Evolutionary conservation across 2,888 invertebrate species (phyloP).

Genomic region (Oscheius sp.): DNA sequence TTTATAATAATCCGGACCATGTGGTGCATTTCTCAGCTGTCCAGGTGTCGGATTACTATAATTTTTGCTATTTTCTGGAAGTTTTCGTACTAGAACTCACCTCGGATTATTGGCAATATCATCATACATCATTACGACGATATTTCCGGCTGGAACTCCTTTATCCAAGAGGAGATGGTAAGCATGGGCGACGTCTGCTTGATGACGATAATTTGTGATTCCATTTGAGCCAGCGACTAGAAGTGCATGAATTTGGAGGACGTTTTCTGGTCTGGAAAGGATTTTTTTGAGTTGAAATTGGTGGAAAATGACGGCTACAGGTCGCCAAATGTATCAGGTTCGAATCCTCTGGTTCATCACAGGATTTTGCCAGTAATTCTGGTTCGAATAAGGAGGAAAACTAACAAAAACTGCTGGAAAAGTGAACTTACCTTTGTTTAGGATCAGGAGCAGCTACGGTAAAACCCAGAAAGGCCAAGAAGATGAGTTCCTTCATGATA

Average conservation of each 20-base stretch:
- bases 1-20: slow-evolving; percentile 77
- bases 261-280: background rate
- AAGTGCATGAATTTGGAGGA: slow-evolving; percentile 71
- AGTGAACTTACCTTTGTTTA: background rate
- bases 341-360: too few relatives aligned
- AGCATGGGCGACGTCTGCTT: slow-evolving; percentile 78
- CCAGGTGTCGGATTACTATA: slow-evolving; percentile 77
- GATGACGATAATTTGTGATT: slow-evolving; percentile 77
- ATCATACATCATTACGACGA: slow-evolving; percentile 79
- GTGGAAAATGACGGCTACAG: too few relatives aligned
- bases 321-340: too few relatives aligned
- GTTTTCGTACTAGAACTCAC: background rate
- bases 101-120: slow-evolving; percentile 75
- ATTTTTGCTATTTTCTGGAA: background rate
- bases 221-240: slow-evolving; percentile 78
- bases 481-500: background rate
- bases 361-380: too few relatives aligned
- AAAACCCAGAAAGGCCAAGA: background rate
- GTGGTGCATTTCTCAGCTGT: slow-evolving; percentile 77
- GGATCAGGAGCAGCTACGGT: background rate
- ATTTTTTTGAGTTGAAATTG: too few relatives aligned
- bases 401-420: background rate
- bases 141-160: slow-evolving; percentile 77
- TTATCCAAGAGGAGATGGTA: slow-evolving; percentile 77
- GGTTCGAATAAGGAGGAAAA: too few relatives aligned